Evolutionary conservation across 2,888 invertebrate species (phyloP), one percentile per base, ranked within the genome.

Genomic region (Liposcelis brunnea): DNA sequence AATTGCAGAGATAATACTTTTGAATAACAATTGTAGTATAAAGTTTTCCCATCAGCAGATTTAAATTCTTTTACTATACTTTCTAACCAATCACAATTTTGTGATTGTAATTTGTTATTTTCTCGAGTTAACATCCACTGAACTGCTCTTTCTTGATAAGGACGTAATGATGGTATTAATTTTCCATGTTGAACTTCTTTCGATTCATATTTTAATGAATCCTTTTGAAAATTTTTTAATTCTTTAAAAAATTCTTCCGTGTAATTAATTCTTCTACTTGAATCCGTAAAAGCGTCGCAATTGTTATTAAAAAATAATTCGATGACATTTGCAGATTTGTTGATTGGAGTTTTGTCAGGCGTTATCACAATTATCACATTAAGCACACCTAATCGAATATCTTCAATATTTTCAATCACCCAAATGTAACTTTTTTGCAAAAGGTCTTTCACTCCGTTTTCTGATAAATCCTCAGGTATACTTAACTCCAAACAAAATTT

Each of bases 41-140:
- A 43, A 11, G 40, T 48, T 38, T 55, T 51, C 3, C 58, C 58
- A 52, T 62, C 60, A n/a, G 44, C 36, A 6, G 56, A 54, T 8
- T 63, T 47, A 8, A 52, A 21, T 48, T 59, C 55, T 15, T 53
- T 51, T 50, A 26, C 16, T 15, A 46, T 31, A 5, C 44, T 45
- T 10, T 16, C 19, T 10, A 40, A n/a, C 40, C 40, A 40, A 26
- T 26, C 26, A 21, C 4, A 14, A 40, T 19, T 12, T 6, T 40
- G 15, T 11, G 21, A 5, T 18, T 5, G 6, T 14, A 14, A 12
- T n/a, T 33, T 48, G 14, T 32, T 49, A 32, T 55, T 55, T 59
- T 83, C 82, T 44, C 70, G 65, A 8, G 62, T 52, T 2, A 80
- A 52, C 74, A 83, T 77, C 83, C 83, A 83, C 32, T 59, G 56